Evolutionary conservation across 2,888 invertebrate genomes (phyloP), one percentile per base, ranked within the genome.

Genomic region (Kryphioiulus occultus): DNA sequence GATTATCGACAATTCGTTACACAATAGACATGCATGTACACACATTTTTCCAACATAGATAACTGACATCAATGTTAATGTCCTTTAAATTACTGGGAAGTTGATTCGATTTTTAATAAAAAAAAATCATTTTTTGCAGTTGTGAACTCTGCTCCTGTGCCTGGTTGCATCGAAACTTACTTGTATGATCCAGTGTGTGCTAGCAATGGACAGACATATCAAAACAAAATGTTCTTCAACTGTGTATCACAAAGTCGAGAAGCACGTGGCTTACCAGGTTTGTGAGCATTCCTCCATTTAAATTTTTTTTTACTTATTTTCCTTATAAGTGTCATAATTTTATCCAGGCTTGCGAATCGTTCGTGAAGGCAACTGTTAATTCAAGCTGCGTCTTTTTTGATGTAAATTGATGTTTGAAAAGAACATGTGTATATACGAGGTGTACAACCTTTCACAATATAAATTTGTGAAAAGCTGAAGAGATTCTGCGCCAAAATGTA

Each of bases 361-460:
- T 19, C 84, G 42, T 32, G 47, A 85, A 84, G 87, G 87, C 19
- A 47, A 44, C 35, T 87, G 87, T 85, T 87, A 53, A 87, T 47
- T 9, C 2, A 35, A n/a, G n/a, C n/a, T n/a, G 9, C 19, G 59
- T 26, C 10, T 9, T 39, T 39, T 42, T 85, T 17, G n/a, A 42
- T 85, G 22, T 5, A 17, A 84, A 84, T 30, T 35, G 84, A 39
- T 39, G 22, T 30, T 84, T 17, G 17, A 26, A 84, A 84, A 30
- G 30, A 5, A 7, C 2, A 7, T 5, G 59, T 59, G 59, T 59
- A 59, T 59, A 59, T 59, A 59, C 4, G 59, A 19, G 19, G 19
- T 59, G 59, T 59, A 59, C 47, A 59, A 59, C 19, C 59, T n/a
- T n/a, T 59, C n/a, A n/a, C 2, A 59, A 19, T 59, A 19, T n/a